Evolutionary conservation across 2,888 invertebrate species (phyloP).

Genomic region (Hirtodrosophila confusa): DNA sequence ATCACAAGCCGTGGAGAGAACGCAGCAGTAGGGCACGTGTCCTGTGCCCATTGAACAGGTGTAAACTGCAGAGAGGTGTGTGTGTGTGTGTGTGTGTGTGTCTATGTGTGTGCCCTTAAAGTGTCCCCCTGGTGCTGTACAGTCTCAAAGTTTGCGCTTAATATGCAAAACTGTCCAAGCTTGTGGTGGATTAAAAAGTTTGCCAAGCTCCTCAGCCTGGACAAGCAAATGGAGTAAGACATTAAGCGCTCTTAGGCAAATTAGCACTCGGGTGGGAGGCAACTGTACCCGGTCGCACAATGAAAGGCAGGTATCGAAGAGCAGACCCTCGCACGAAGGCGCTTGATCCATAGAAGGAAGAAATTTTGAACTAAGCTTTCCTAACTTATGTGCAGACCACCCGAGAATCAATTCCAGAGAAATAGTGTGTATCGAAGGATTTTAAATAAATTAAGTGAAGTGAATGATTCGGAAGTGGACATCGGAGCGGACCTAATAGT

Average conservation of each 20-base stretch:
- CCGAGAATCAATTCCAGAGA: too few species aligned
- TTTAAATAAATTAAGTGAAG: too few species aligned
- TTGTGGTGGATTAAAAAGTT: constrained; percentile 82
- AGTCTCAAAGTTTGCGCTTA: constrained; percentile 74
- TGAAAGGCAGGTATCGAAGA: constrained; percentile 9
- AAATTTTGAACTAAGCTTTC: neutral
- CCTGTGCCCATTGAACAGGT: constrained; percentile 69
- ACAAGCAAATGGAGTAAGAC: constrained; percentile 77
- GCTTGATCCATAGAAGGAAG: constrained; percentile 2
- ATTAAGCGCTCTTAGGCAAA: constrained; percentile 74
- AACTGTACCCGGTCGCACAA: constrained; percentile 40
- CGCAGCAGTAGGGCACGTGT: constrained; percentile 44
- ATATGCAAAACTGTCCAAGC: constrained; percentile 80
- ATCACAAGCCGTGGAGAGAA: constrained; percentile 54
- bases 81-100: constrained; percentile 17
- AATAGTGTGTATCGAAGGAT: too few species aligned
- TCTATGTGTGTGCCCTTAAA: constrained; percentile 50
- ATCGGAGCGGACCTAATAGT: too few species aligned
- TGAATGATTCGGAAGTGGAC: too few species aligned
- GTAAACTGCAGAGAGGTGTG: constrained; percentile 46
- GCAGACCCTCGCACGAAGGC: constrained; percentile 1
- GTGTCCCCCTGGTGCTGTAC: constrained; percentile 70
- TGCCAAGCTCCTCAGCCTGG: constrained; percentile 45
- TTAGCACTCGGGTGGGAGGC: constrained; percentile 50
- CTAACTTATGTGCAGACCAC: too few species aligned